Conservation (phyloP, 1,140 invertebrate species). For the Megathymus violae region DNA sequence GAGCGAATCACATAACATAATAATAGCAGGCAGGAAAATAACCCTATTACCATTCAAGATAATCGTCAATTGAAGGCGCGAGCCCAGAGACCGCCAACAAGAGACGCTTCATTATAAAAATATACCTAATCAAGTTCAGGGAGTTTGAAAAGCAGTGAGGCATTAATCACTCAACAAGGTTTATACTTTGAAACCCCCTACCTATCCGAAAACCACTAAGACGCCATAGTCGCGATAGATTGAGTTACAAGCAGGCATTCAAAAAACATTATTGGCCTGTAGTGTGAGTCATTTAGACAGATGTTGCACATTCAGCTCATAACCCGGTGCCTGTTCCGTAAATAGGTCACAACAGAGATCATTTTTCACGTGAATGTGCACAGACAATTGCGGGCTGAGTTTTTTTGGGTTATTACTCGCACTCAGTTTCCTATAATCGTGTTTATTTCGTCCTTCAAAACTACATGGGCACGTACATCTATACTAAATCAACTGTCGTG, state of each 20-base stretch:
- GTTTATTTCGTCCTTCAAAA: constrained; percentile 14
- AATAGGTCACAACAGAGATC: constrained; percentile 42
- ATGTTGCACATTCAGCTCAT: constrained; percentile 31
- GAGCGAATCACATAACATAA: no score
- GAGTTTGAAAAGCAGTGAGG: no score
- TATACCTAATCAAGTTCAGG: no score
- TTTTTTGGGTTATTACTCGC: constrained; percentile 33
- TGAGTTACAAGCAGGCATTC: neutral
- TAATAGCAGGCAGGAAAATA: no score
- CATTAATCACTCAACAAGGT: no score
- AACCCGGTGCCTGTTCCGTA: constrained; percentile 32
- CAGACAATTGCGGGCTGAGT: constrained; percentile 35
- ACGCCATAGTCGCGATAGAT: constrained; percentile 20
- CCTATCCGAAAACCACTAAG: constrained; percentile 40
- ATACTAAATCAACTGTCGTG: constrained; percentile 22
- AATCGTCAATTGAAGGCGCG: no score
- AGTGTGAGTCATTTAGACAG: constrained; percentile 34
- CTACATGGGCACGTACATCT: neutral
- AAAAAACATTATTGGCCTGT: constrained; percentile 12
- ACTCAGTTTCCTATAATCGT: constrained; percentile 24
- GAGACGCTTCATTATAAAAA: no score
- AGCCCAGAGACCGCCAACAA: no score
- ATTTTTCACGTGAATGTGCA: constrained; percentile 39
- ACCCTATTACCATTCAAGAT: no score
- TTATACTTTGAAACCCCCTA: no score